These are phyloP conservation scores for Syrphus vitripennis DNA, from an alignment of 2,888 invertebrate genomes.

Conservation along the genomic window DNA sequence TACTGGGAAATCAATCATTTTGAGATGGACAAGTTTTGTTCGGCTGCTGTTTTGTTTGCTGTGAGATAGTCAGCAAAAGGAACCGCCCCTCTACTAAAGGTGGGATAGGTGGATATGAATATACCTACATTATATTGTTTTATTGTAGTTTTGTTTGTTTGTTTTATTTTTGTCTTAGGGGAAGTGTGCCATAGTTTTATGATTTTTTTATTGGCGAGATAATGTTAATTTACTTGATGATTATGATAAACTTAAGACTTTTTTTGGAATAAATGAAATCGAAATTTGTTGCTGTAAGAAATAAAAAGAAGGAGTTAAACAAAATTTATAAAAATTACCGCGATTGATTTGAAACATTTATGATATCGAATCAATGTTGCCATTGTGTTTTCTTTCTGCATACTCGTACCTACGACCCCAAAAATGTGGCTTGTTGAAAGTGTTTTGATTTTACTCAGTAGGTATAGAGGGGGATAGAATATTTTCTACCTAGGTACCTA, in stretches of 20 bases:
- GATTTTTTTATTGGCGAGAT: background rate
- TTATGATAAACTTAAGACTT: background rate
- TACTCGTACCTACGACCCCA: background rate
- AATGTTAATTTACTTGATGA: background rate
- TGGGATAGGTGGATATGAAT: conserved; percentile 41
- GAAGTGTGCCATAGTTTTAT: background rate
- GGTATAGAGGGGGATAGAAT: no score
- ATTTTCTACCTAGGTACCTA: no score
- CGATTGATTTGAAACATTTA: background rate
- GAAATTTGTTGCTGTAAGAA: background rate
- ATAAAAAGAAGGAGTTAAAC: background rate
- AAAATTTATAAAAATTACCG: background rate
- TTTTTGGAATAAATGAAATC: background rate
- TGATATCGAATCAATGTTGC: background rate
- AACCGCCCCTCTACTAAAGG: conserved; percentile 54
- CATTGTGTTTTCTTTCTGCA: background rate
- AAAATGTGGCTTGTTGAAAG: background rate
- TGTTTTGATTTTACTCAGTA: no score
- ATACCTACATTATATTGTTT: background rate
- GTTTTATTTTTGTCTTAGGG: background rate
- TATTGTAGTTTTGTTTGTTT: conserved; percentile 12
- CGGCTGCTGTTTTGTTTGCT: conserved; percentile 27
- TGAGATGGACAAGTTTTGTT: conserved; percentile 62
- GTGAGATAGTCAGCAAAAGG: conserved; percentile 20
- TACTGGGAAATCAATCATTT: conserved; percentile 66